Evolutionary conservation across 1,140 invertebrate species (phyloP).

Genomic region (Zaprionus gabonicus): DNA sequence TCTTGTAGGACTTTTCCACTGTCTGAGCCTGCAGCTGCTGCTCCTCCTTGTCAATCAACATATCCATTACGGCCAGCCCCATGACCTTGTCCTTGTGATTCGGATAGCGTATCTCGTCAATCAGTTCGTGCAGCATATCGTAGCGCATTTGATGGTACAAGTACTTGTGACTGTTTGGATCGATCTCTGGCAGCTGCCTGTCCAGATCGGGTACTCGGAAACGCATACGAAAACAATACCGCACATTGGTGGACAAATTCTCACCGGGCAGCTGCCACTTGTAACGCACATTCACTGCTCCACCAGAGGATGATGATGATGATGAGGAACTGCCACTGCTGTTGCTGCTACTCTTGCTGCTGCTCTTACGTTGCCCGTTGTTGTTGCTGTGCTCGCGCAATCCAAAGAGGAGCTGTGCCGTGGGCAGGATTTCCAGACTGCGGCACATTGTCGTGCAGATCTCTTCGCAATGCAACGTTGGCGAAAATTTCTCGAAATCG

Average conservation of each 20-base stretch:
- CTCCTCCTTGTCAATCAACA: slow-evolving; percentile 92
- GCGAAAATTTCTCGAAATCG: slow-evolving; percentile 35
- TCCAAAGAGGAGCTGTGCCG: slow-evolving; percentile 91
- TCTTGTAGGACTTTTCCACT: slow-evolving; percentile 91
- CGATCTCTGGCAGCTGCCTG: slow-evolving; percentile 87
- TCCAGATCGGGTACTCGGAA: slow-evolving; percentile 88
- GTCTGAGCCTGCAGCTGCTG: slow-evolving; percentile 87
- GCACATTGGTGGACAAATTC: slow-evolving; percentile 85
- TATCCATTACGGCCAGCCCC: slow-evolving; percentile 93
- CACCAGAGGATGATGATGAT: neutral
- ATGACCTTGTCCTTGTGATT: slow-evolving; percentile 90
- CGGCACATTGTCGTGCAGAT: slow-evolving; percentile 90
- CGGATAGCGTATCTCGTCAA: slow-evolving; percentile 91
- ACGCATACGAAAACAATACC: slow-evolving; percentile 91
- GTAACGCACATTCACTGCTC: slow-evolving; percentile 86
- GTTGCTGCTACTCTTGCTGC: neutral
- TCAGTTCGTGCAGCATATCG: slow-evolving; percentile 91
- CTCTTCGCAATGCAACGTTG: slow-evolving; percentile 86
- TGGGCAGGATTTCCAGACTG: slow-evolving; percentile 89
- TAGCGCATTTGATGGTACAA: slow-evolving; percentile 93
- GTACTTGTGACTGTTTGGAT: slow-evolving; percentile 91
- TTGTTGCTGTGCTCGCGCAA: slow-evolving; percentile 81
- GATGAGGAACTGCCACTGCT: slow-evolving; percentile 12
- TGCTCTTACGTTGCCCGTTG: neutral
- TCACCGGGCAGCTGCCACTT: slow-evolving; percentile 87